Conservation (phyloP, 1,140 invertebrate genomes). For the Chelonus insularis region DNA sequence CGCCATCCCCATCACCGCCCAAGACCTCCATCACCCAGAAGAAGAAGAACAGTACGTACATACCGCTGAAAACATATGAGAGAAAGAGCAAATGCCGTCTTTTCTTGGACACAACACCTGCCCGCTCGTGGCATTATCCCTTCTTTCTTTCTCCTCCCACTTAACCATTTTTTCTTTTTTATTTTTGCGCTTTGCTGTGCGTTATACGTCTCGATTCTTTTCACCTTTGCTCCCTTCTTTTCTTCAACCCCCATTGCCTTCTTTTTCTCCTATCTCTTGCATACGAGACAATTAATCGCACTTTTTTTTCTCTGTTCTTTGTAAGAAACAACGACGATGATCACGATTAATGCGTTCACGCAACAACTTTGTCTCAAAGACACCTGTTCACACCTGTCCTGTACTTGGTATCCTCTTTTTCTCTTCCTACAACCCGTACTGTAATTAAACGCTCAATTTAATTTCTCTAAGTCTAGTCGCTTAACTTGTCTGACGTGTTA, state of each 20-base stretch:
- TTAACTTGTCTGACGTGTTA: too few species aligned
- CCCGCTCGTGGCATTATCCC: constrained; percentile 10
- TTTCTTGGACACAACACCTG: constrained; percentile 13
- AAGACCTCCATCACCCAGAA: constrained; percentile 57
- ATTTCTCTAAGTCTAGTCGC: background rate
- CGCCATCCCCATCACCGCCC: constrained; percentile 52
- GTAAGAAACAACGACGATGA: constrained; percentile 5
- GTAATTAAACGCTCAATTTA: constrained; percentile 9
- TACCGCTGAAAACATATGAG: background rate
- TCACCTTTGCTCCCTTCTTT: constrained; percentile 16
- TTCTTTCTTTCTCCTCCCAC: background rate
- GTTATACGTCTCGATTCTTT: constrained; percentile 15
- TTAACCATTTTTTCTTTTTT: background rate
- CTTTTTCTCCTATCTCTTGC: constrained; percentile 23
- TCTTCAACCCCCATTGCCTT: constrained; percentile 10
- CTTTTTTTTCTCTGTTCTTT: constrained; percentile 1
- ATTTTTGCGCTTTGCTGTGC: background rate
- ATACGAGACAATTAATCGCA: constrained; percentile 15
- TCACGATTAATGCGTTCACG: constrained; percentile 27
- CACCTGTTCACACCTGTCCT: constrained; percentile 26
- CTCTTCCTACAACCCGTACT: background rate
- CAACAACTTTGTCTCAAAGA: constrained; percentile 10
- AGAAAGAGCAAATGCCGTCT: background rate
- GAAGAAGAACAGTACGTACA: constrained; percentile 60
- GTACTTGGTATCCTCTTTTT: background rate